Conservation (phyloP, 2,888 invertebrate genomes). For the Enchytraeus crypticus region DNA sequence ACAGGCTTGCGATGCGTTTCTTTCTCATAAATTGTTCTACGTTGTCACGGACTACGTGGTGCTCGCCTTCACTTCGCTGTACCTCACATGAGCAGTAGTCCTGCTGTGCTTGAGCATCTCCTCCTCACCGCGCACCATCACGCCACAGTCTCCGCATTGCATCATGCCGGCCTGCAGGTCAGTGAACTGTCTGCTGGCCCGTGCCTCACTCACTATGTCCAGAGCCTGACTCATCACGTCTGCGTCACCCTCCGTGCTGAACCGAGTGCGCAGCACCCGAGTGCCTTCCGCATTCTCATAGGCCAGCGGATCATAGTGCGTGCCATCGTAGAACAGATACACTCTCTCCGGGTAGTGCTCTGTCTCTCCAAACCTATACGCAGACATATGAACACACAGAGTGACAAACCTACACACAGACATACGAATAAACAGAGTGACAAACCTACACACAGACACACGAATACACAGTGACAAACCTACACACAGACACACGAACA, state of each 20-base stretch:
- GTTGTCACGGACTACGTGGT: no score
- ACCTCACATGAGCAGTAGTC: constrained; percentile 64
- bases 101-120: constrained; percentile 79
- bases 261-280: constrained; percentile 57
- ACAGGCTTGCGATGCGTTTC: no score
- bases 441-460: no score
- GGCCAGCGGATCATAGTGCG: constrained; percentile 88
- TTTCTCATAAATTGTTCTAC: no score
- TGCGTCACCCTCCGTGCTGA: constrained; percentile 69
- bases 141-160: constrained; percentile 72
- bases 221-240: constrained; percentile 69
- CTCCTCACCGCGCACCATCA: constrained; percentile 65
- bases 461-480: no score
- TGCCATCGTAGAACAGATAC: constrained; percentile 84
- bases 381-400: no score
- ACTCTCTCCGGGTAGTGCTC: constrained; percentile 72
- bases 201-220: constrained; percentile 76
- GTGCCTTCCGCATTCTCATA: constrained; percentile 59
- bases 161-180: constrained; percentile 78
- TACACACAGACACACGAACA: no score
- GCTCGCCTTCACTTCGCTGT: constrained; percentile 52
- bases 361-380: constrained; percentile 73
- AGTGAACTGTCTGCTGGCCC: constrained; percentile 79
- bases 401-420: no score
- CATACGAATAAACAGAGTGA: no score